Evolutionary conservation across 2,888 invertebrate species (phyloP).

Genomic region (Dryobotodes eremita): DNA sequence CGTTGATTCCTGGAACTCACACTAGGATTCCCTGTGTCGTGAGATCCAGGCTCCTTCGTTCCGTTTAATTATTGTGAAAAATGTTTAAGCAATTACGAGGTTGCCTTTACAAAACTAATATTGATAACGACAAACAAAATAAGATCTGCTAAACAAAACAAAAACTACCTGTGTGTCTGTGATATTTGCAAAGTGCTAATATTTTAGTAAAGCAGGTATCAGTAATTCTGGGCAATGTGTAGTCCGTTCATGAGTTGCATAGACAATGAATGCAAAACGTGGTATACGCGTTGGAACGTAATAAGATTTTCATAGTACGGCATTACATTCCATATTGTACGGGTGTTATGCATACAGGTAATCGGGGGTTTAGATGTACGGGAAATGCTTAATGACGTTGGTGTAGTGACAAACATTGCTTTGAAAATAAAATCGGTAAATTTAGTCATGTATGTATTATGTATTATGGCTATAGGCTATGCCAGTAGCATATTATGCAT

Average conservation of each 20-base stretch:
- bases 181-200: slow-evolving; percentile 15
- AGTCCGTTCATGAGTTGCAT: slow-evolving; percentile 37
- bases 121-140: neutral
- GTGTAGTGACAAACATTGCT: neutral
- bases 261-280: slow-evolving; percentile 41
- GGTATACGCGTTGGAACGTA: neutral
- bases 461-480: too few species aligned
- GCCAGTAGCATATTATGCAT: too few species aligned
- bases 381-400: neutral
- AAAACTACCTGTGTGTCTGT: neutral
- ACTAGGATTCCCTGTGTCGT: too few species aligned
- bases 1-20: too few species aligned
- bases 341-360: neutral
- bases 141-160: neutral
- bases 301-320: slow-evolving; percentile 32
- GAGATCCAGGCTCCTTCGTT: too few species aligned
- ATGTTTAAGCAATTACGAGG: too few species aligned
- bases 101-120: neutral
- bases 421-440: neutral
- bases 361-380: neutral
- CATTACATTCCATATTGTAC: slow-evolving; percentile 11
- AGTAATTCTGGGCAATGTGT: slow-evolving; percentile 31
- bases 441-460: too few species aligned
- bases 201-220: slow-evolving; percentile 26
- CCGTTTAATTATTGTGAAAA: too few species aligned